Base-by-base conservation (phyloP, 2,113 vertebrate genomes). In the Tetraodon nigroviridis region DNA sequence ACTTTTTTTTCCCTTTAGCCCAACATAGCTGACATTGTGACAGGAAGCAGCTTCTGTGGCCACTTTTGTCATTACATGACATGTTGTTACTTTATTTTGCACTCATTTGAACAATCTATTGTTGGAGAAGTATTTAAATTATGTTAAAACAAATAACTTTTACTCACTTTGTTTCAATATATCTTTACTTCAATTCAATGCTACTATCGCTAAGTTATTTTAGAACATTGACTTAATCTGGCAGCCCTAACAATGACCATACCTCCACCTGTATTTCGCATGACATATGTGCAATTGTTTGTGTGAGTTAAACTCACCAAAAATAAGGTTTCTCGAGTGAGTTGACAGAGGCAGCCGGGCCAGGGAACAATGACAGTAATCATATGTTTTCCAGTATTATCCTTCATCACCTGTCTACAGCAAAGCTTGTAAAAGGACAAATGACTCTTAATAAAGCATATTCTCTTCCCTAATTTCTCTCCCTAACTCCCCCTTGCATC, bases 361-460 rank as follows among this genome's bases (percentile, higher is more conserved):
- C 72, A 58, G 78, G 82, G 82, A 82, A 86, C 83, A 79, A 63
- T 90, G 83, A 83, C 77, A 85, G 83, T 84, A 88, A 89, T 89
- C 84, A 84, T 85, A 85, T 87, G 83, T 89, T 84, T 87, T 82
- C 76, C 67, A 64, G 64, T 73, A 73, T 79, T 83, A 78, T 83
- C 80, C 85, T 89, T 89, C 84, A 87, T 89, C 87, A 83, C 80
- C 84, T 86, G 86, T 84, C 84, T 70, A 70, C 71, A 82, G 83
- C 76, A 79, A 82, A 75, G 79, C 84, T 87, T 87, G 87, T 89
- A 88, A 84, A 80, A 86, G 81, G 84, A 87, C 83, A 88, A 89
- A 90, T 86, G 81, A 88, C 78, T 86, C 75, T 86, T 87, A 87
- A 85, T 89, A 87, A 85, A 86, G 75, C 76, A 82, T 79, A 84